Conservation (phyloP, 2,113 vertebrate species). For the Ictalurus furcatus region DNA sequence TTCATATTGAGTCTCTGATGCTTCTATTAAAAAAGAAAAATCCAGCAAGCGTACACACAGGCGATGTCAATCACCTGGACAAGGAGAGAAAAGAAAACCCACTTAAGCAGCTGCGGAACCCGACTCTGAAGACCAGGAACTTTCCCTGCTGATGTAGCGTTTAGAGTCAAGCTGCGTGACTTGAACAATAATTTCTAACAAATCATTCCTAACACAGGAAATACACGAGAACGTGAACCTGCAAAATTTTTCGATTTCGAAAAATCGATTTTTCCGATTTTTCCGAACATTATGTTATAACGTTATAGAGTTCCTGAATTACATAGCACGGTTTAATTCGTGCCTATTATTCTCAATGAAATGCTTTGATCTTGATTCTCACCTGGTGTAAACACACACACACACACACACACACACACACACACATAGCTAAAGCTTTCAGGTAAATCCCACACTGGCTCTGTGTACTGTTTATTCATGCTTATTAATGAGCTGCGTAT, state of each 20-base stretch:
- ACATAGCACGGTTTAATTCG: neutral
- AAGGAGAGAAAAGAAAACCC: too few relatives aligned
- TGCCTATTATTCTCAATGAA: neutral
- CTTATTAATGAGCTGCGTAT: constrained; percentile 5
- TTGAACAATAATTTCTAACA: neutral
- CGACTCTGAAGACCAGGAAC: too few relatives aligned
- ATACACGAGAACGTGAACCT: neutral
- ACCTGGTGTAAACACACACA: neutral
- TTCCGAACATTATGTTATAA: neutral
- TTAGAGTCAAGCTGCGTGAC: neutral
- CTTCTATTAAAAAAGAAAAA: too few relatives aligned
- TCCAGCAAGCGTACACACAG: too few relatives aligned
- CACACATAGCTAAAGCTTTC: neutral
- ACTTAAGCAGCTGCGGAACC: too few relatives aligned
- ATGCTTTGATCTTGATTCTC: constrained; percentile 3
- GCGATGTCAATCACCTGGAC: too few relatives aligned
- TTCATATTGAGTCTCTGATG: too few relatives aligned
- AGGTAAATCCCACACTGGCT: neutral
- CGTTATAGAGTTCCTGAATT: neutral
- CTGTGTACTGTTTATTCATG: neutral
- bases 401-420: constrained; percentile 15
- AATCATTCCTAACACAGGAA: neutral
- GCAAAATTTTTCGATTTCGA: too few relatives aligned
- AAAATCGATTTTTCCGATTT: neutral
- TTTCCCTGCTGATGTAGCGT: neutral